Conservation (phyloP, 1,140 invertebrate genomes). For the Pseudomyrmex flavicornis region DNA sequence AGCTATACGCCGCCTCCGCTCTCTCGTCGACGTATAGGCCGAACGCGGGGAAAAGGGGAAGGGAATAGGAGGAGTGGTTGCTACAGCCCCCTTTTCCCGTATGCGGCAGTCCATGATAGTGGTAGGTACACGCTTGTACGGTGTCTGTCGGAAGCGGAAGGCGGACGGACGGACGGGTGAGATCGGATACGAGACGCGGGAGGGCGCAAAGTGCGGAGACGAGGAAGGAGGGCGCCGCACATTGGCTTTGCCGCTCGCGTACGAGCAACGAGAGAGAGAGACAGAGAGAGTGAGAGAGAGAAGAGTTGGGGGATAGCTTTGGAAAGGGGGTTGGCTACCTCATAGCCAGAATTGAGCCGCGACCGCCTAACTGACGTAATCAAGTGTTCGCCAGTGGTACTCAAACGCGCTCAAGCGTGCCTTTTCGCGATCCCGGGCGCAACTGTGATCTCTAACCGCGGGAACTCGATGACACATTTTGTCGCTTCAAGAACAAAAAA, state of each 20-base stretch:
- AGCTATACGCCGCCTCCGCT: conserved; percentile 68
- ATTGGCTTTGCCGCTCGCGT: conserved; percentile 76
- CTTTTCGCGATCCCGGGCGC: conserved; percentile 44
- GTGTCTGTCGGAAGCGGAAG: conserved; percentile 55
- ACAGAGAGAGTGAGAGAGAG: too few species aligned
- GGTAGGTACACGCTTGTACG: conserved; percentile 58
- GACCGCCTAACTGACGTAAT: conserved; percentile 83
- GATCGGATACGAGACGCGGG: conserved; percentile 1
- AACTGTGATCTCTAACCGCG: neutral
- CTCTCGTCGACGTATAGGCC: conserved; percentile 57
- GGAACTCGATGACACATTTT: conserved; percentile 6
- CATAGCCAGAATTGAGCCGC: conserved; percentile 79
- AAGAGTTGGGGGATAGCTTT: conserved; percentile 43
- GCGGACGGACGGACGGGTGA: conserved; percentile 9
- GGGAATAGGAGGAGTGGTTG: neutral
- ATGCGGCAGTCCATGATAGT: conserved; percentile 50
- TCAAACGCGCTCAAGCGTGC: conserved; percentile 54
- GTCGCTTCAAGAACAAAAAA: conserved; percentile 30
- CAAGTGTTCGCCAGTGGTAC: conserved; percentile 75
- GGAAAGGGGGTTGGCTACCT: conserved; percentile 70
- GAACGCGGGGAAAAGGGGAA: neutral
- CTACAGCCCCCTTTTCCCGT: conserved; percentile 50
- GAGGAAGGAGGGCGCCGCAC: conserved; percentile 17
- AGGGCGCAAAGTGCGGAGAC: conserved; percentile 15
- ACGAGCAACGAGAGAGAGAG: conserved; percentile 57